phyloP scores from a whole-genome alignment of 1,140 invertebrate genomes.

The Rhysida immarginata region DNA sequence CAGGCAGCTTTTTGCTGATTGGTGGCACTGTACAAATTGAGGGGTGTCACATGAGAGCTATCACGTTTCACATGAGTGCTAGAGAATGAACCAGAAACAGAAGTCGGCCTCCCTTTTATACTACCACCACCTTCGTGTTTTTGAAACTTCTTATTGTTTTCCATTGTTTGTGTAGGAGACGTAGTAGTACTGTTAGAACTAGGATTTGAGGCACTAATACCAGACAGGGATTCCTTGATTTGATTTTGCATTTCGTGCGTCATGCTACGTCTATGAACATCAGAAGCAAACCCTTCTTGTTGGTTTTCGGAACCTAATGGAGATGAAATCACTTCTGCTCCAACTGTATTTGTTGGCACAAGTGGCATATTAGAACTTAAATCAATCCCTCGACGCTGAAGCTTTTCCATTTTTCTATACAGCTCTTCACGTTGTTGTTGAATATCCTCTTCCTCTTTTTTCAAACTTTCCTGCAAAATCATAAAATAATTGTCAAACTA shows the following conservation, averaged over 20 bases:
- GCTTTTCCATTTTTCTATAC: constrained; percentile 60
- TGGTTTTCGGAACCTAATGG: too few species aligned
- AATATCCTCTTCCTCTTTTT: constrained; percentile 61
- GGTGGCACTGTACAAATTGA: constrained; percentile 62
- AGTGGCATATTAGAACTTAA: constrained; percentile 25
- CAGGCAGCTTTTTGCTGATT: constrained; percentile 57
- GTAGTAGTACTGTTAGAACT: neutral
- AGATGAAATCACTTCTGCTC: too few species aligned
- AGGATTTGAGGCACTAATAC: neutral
- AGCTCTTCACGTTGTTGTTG: constrained; percentile 70
- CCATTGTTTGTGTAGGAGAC: constrained; percentile 4
- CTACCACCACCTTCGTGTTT: constrained; percentile 13
- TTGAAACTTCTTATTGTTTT: neutral
- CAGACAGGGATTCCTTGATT: neutral
- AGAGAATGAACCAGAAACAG: neutral
- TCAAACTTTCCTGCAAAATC: constrained; percentile 41
- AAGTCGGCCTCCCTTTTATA: constrained; percentile 6
- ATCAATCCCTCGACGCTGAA: constrained; percentile 53
- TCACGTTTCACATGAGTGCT: neutral
- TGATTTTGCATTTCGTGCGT: constrained; percentile 1
- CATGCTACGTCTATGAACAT: too few species aligned
- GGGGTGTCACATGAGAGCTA: constrained; percentile 8
- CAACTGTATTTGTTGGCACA: too few species aligned
- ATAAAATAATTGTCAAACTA: neutral
- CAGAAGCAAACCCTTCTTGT: too few species aligned